These are phyloP conservation scores for Cygnus buccinator DNA, from an alignment of 2,113 vertebrate genomes.

Conservation along the genomic window DNA sequence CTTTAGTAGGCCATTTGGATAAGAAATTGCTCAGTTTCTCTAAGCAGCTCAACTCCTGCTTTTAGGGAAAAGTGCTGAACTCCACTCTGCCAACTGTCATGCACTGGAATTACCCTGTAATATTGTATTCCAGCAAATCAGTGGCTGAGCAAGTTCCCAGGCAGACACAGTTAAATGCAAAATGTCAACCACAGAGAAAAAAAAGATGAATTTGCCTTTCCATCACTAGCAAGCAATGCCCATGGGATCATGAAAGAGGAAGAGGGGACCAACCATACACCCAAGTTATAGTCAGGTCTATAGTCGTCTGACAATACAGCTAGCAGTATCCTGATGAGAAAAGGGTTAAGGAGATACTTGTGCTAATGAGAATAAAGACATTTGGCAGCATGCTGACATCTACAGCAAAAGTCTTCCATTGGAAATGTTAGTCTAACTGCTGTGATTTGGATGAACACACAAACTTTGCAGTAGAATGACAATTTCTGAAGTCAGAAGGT, in stretches of 20 bases:
- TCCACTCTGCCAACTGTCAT: neutral
- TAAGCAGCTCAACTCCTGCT: neutral
- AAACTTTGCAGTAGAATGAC: neutral
- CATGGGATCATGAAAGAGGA: neutral
- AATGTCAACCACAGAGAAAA: neutral
- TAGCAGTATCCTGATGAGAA: neutral
- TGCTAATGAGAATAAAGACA: neutral
- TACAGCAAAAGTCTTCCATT: neutral
- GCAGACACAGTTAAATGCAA: neutral
- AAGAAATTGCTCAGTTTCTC: neutral
- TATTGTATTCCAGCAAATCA: neutral
- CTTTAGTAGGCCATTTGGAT: neutral
- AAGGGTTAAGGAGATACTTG: neutral
- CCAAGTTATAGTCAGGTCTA: neutral
- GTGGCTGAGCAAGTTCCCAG: neutral
- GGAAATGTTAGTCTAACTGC: neutral
- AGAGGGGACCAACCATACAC: neutral
- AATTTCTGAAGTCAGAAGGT: neutral
- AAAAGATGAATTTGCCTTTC: neutral
- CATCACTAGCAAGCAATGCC: neutral
- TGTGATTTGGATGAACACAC: neutral
- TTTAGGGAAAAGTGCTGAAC: neutral
- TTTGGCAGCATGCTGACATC: neutral
- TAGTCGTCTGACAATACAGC: neutral
- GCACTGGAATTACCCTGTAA: neutral